Conservation (phyloP, 1,140 invertebrate species). For the Harpegnathos saltator region DNA sequence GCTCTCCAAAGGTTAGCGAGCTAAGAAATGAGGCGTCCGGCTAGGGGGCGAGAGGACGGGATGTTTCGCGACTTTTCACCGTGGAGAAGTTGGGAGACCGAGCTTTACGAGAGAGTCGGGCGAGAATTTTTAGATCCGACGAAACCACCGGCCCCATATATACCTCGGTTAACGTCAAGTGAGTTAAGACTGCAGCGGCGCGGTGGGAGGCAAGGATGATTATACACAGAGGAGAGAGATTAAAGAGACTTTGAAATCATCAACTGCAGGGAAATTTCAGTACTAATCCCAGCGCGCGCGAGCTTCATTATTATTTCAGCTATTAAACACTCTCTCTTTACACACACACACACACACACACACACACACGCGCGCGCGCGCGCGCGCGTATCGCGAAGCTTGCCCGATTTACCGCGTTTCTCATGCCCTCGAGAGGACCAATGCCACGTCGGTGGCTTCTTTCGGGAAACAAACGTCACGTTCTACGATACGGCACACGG, state of each 20-base stretch:
- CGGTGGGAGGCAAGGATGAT: too few relatives aligned
- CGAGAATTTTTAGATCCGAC: conserved; percentile 18
- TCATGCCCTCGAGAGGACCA: too few relatives aligned
- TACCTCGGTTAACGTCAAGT: conserved; percentile 14
- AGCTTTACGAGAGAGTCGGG: conserved; percentile 29
- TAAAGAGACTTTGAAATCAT: not conserved
- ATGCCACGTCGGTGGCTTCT: not conserved
- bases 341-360: too few relatives aligned
- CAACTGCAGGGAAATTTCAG: not conserved
- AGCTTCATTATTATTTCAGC: not conserved
- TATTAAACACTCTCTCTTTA: not conserved
- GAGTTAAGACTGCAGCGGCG: conserved; percentile 6
- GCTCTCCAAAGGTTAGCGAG: conserved; percentile 44
- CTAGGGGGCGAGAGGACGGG: not conserved
- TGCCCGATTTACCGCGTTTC: too few relatives aligned
- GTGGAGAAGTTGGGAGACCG: conserved; percentile 26
- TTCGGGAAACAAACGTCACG: conserved; percentile 14
- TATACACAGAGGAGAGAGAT: not conserved
- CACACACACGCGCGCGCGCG: too few relatives aligned
- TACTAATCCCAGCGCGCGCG: not conserved
- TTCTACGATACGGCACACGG: too few relatives aligned
- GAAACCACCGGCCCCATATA: conserved; percentile 9
- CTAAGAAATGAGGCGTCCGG: conserved; percentile 28
- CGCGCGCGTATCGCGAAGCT: too few relatives aligned
- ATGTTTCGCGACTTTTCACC: conserved; percentile 35